A percentile compares a stretch with the other conserved stretches of the same genome.
Conservation (phyloP, 2,797 vertebrate genomes). For the Paguma larvata region DNA sequence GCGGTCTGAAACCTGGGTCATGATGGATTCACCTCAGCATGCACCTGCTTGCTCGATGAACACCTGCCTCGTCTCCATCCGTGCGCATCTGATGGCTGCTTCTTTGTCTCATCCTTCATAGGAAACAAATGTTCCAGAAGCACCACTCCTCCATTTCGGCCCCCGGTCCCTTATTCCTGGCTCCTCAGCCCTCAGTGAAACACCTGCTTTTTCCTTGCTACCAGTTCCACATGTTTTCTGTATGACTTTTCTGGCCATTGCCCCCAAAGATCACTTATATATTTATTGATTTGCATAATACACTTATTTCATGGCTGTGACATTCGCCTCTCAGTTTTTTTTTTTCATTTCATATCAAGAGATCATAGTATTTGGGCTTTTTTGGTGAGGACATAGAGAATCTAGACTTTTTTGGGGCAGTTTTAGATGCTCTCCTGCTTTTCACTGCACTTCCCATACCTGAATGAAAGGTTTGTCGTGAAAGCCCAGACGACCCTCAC, state of each 20-base stretch:
- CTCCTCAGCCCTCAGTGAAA: neutral
- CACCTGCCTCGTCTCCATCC: neutral
- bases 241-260: constrained; percentile 35
- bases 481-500: neutral
- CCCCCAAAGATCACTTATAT: neutral
- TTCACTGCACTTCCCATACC: constrained; percentile 9
- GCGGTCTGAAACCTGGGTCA: neutral
- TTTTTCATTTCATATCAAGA: constrained; percentile 76
- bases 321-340: constrained; percentile 43
- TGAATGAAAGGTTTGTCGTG: constrained; percentile 43
- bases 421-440: constrained; percentile 22
- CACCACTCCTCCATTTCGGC: neutral
- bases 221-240: constrained; percentile 60
- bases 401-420: neutral
- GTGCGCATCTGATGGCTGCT: accelerated
- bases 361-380: constrained; percentile 32
- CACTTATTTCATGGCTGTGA: constrained; percentile 56
- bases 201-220: constrained; percentile 29
- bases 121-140: constrained; percentile 34
- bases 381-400: neutral
- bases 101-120: constrained; percentile 34
- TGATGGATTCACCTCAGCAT: accelerated
- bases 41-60: neutral
- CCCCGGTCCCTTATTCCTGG: neutral
- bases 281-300: constrained; percentile 63